Base-by-base conservation (phyloP, 2,888 invertebrate genomes). In the Alcis repandata region DNA sequence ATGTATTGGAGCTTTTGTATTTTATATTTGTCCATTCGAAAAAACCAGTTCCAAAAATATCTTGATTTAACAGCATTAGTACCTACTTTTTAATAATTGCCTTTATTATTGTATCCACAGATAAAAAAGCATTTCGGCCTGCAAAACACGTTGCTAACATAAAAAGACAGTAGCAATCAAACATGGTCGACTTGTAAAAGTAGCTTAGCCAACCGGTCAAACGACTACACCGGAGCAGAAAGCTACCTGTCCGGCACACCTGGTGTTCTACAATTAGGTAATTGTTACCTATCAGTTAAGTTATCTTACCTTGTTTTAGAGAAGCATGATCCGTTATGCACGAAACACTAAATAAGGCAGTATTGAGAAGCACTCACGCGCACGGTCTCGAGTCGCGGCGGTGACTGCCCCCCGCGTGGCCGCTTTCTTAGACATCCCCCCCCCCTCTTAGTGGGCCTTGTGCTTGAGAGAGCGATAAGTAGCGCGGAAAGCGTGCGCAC, bases 131-230 rank as follows among this genome's bases (percentile, higher is more conserved):
- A 62, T 33, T 52, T 56, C 19, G 45, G 40, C 19, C 22, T 52
- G 57, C 57, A 56, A 56, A 67, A 62, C 59, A 54, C 53, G 49
- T 59, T 54, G 41, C 58, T 56, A 49, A 56, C 40, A 41, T 62
- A 59, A 68, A 68, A 67, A 68, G 67, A 70, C 67, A 69, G 64
- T 54, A 62, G 61, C 62, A 63, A 63, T 69, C 71, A 67, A 71
- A 69, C 53, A 68, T 71, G 68, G 71, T 63, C 54, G 64, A 59
- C 67, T 64, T 53, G 56, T 67, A 67, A 68, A 66, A 68, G 64
- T 56, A 58, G 64, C 59, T 68, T 69, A 72, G 69, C 59, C 48
- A 73, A 76, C 76, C 73, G 73, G 74, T 73, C 68, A 36, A 19
- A 62, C 59, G 41, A 67, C 65, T 67, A 53, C 56, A 36, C 13